Evolutionary conservation across 23 tunicate genomes (phyloP), one percentile per base, ranked within the genome.

Genomic region (Halocynthia roretzi): DNA sequence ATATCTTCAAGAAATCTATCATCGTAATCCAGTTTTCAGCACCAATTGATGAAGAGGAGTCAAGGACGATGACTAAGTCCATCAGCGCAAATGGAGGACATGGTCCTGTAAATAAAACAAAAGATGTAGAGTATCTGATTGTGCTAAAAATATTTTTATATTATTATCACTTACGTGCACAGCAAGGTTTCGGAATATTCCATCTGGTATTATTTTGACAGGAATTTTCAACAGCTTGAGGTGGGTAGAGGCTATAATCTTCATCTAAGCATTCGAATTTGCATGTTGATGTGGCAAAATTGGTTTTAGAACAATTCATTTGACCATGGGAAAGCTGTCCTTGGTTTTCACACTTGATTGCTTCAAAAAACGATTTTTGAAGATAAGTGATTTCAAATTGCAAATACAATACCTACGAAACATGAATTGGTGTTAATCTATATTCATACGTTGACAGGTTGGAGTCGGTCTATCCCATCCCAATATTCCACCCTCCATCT

Each of bases 381-480:
- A n/a, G n/a, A n/a, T n/a, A n/a, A n/a, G n/a, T 31, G 1, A 4
- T 31, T 31, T 31, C 4, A 31, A 31, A 31, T 31, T 31, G 4
- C 4, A 31, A 31, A 31, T 31, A 31, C 44, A 31, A 31, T 31
- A 31, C 44, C 44, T 1, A 31, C 44, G 2, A 31, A n/a, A n/a
- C n/a, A 31, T 31, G 4, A 31, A 31, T 31, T 31, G 44, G 44
- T 4, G 44, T 31, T 31, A 31, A 67, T 40, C 18, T 15, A 71
- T n/a, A 8, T 54, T 73, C 84, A 79, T 75, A 87, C 93, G 82
- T 52, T 69, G 44, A 60, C 93, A 87, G 20, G 62, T 51, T 14
- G 93, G 93, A n/a, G 93, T 79, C 7, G 77, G 78, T 72, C 77
- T 71, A 66, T 76, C 82, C 78, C 79, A 87, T 6, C 48, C 10